phyloP scores from a whole-genome alignment of 2,797 vertebrate species.

The Dicrostonyx torquatus region DNA sequence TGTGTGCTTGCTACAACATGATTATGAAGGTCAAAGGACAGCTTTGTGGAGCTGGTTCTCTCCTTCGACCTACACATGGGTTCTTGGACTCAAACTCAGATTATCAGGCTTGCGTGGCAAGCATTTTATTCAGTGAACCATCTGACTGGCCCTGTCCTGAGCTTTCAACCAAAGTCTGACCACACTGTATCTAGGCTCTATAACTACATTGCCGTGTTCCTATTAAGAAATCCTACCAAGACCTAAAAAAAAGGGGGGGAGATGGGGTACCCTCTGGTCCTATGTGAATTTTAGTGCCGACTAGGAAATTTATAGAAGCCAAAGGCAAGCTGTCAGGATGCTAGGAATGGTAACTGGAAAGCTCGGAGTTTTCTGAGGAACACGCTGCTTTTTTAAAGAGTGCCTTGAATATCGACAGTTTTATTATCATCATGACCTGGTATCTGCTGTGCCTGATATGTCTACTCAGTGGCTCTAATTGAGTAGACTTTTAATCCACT shows the following conservation, averaged over 20 bases:
- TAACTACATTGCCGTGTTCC: not conserved
- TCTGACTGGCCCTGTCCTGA: not conserved
- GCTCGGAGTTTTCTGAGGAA: not conserved
- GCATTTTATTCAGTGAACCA: not conserved
- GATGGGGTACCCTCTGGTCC: not conserved
- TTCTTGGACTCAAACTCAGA: not conserved
- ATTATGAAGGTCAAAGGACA: not conserved
- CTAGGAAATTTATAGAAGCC: not conserved
- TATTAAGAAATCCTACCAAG: not conserved
- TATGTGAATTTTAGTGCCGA: not conserved
- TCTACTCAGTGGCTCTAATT: not conserved
- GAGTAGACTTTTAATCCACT: not conserved
- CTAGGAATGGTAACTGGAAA: not conserved
- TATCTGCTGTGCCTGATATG: not conserved
- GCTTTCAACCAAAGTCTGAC: not conserved
- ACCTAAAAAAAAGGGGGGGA: not conserved
- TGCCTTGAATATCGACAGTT: not conserved
- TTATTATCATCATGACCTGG: not conserved
- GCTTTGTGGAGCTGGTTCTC: not conserved
- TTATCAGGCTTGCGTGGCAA: not conserved
- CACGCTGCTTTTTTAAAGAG: not conserved
- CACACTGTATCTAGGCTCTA: not conserved
- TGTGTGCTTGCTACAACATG: not conserved
- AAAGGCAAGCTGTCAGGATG: not conserved
- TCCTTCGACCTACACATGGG: not conserved